phyloP scores from a whole-genome alignment of 2,113 vertebrate genomes.

The Rhodinocichla rosea region DNA sequence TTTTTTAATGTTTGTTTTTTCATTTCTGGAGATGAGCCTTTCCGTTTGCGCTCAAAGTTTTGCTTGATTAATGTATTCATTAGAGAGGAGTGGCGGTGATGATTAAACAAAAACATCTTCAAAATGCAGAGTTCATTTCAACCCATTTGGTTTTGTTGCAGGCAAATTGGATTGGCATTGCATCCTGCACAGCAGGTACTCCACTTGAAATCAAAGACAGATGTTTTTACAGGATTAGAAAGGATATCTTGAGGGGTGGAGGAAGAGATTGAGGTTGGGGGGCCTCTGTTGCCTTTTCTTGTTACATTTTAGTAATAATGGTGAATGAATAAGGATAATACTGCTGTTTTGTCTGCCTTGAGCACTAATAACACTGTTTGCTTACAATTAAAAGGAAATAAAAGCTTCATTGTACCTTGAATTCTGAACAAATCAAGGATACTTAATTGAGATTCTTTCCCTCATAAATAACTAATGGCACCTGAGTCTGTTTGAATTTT shows the following conservation, averaged over 20 bases:
- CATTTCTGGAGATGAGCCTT: conserved; percentile 54
- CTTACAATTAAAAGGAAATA: conserved; percentile 74
- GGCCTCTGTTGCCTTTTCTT: conserved; percentile 4
- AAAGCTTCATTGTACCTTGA: conserved; percentile 57
- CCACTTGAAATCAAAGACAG: conserved; percentile 80
- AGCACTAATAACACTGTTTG: conserved; percentile 51
- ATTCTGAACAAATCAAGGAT: conserved; percentile 64
- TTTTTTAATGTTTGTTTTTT: neutral
- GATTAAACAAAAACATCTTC: conserved; percentile 81
- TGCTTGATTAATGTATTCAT: conserved; percentile 79
- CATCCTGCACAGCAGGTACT: conserved; percentile 78
- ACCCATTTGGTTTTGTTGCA: conserved; percentile 77
- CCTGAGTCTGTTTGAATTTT: conserved; percentile 73
- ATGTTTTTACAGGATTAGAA: conserved; percentile 80
- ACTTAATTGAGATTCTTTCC: conserved; percentile 69
- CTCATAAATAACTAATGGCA: conserved; percentile 69
- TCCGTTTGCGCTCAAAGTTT: conserved; percentile 65
- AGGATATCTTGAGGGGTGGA: conserved; percentile 68
- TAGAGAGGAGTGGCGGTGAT: conserved; percentile 73
- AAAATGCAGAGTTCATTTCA: conserved; percentile 80
- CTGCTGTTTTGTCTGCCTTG: conserved; percentile 52
- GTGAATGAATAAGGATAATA: conserved; percentile 51
- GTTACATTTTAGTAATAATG: conserved; percentile 61
- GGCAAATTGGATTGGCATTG: conserved; percentile 79
- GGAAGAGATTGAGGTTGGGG: conserved; percentile 50